A percentile compares a stretch with the other conserved stretches of the same genome.
These are phyloP conservation scores for Pemphigus obesinymphae DNA, from an alignment of 1,140 invertebrate species.

Conservation along the genomic window DNA sequence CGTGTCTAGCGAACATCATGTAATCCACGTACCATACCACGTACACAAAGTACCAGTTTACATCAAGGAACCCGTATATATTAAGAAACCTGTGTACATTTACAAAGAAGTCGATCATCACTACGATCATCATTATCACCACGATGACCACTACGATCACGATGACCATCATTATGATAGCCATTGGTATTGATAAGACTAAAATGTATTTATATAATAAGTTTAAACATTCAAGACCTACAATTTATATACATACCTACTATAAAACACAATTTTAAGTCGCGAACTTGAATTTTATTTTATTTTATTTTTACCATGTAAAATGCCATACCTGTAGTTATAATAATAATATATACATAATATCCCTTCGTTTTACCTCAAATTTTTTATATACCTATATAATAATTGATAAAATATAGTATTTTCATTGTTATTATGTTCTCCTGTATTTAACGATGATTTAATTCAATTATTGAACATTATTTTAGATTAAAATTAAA, in stretches of 20 bases:
- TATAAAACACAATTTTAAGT: not conserved
- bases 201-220: too few species aligned
- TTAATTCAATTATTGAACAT: too few species aligned
- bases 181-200: constrained; percentile 20
- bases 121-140: constrained; percentile 14
- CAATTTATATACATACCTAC: not conserved
- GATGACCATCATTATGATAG: constrained; percentile 12
- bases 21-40: constrained; percentile 38
- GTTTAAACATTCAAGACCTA: not conserved
- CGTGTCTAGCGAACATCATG: constrained; percentile 14
- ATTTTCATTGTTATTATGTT: too few species aligned
- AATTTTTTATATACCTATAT: too few species aligned
- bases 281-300: not conserved
- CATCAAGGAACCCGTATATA: constrained; percentile 37
- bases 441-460: too few species aligned
- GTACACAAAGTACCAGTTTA: constrained; percentile 28
- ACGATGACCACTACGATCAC: not conserved
- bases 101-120: constrained; percentile 28
- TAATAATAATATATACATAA: too few species aligned
- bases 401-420: too few species aligned
- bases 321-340: not conserved
- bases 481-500: too few species aligned
- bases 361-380: not conserved
- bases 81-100: constrained; percentile 32
- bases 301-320: constrained; percentile 9